Conservation (phyloP, 2,113 vertebrate species). For the Dasyornis broadbenti region DNA sequence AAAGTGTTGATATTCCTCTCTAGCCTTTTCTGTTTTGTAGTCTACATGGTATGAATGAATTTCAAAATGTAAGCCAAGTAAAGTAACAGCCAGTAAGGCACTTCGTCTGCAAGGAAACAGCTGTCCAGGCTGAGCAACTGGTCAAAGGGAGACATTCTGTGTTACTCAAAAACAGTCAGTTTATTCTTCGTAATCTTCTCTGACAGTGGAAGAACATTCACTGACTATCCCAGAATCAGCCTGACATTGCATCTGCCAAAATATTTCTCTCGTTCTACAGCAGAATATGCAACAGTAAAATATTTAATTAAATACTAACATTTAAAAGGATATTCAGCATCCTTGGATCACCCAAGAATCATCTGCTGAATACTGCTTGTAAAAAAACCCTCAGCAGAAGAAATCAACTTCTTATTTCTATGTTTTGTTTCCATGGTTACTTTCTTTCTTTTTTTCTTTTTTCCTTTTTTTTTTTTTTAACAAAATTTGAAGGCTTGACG, state of each 20-base stretch:
- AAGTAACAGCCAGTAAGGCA: slow-evolving; percentile 74
- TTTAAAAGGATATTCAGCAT: slow-evolving; percentile 26
- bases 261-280: background rate
- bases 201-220: background rate
- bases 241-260: background rate
- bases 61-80: slow-evolving; percentile 34
- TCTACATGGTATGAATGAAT: slow-evolving; percentile 32
- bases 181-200: background rate
- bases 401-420: slow-evolving; percentile 21
- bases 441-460: background rate
- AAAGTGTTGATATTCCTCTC: background rate
- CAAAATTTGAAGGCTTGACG: slow-evolving; percentile 64
- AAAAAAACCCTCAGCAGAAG: slow-evolving; percentile 13
- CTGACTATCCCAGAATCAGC: background rate
- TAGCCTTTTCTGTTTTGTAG: background rate
- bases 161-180: background rate
- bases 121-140: slow-evolving; percentile 29
- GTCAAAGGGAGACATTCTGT: slow-evolving; percentile 4
- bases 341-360: slow-evolving; percentile 5
- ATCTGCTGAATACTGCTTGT: slow-evolving; percentile 13
- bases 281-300: background rate
- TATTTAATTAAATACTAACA: background rate
- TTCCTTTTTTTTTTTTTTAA: background rate
- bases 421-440: background rate
- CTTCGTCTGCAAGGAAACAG: slow-evolving; percentile 62